phyloP scores from a whole-genome alignment of 2,797 vertebrate genomes.

The Margarornis squamiger region DNA sequence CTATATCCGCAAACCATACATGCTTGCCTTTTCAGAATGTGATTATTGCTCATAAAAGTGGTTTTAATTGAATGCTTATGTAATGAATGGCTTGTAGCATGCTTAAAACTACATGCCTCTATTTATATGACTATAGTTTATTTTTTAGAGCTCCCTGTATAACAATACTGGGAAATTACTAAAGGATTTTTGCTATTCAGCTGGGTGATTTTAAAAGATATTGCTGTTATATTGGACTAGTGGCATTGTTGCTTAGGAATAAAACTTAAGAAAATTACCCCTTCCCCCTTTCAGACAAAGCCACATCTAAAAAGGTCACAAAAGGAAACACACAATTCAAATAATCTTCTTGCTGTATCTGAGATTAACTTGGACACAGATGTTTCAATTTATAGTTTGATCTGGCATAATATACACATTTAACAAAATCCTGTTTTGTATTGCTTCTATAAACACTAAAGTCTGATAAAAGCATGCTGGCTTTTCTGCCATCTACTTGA shows the following conservation, averaged over 20 bases:
- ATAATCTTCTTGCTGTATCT: constrained; percentile 75
- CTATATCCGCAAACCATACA: constrained; percentile 36
- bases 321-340: constrained; percentile 76
- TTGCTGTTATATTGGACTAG: constrained; percentile 60
- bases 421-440: constrained; percentile 79
- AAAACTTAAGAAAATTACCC: constrained; percentile 72
- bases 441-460: constrained; percentile 78
- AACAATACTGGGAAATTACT: constrained; percentile 74
- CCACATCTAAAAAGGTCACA: constrained; percentile 73
- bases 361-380: constrained; percentile 77
- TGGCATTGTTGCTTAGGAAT: constrained; percentile 60
- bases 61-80: constrained; percentile 77
- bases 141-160: constrained; percentile 71
- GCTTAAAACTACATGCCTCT: constrained; percentile 60
- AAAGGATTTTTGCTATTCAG: constrained; percentile 68
- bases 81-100: constrained; percentile 62
- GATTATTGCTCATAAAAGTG: constrained; percentile 77
- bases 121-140: constrained; percentile 71
- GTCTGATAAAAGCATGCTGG: constrained; percentile 76
- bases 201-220: constrained; percentile 70
- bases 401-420: constrained; percentile 76
- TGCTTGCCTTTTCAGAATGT: constrained; percentile 69
- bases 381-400: constrained; percentile 82
- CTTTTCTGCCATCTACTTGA: constrained; percentile 73
- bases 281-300: constrained; percentile 47